phyloP scores from a whole-genome alignment of 2,888 invertebrate species.

The Calameuta filiformis region DNA sequence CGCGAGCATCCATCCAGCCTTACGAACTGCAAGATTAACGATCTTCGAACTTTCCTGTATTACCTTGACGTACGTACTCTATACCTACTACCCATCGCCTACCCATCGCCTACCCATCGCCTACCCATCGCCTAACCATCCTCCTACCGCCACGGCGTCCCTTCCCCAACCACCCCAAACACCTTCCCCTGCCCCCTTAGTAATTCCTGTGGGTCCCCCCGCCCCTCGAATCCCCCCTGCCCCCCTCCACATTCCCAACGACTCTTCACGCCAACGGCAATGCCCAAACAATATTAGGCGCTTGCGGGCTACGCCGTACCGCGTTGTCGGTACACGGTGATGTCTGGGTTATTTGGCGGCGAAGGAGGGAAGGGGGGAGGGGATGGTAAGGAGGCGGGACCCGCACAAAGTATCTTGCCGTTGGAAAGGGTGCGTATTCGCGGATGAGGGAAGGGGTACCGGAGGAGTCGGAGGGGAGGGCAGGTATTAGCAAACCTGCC shows the following conservation, averaged over 20 bases:
- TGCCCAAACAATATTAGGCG: conserved; percentile 1
- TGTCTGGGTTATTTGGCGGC: no score
- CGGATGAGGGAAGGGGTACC: conserved; percentile 22
- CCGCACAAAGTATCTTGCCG: no score
- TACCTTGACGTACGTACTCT: conserved; percentile 26
- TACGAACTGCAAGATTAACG: conserved; percentile 50
- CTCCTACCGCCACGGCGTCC: no score
- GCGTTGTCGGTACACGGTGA: no score
- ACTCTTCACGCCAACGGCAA: neutral
- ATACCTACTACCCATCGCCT: no score
- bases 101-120: no score
- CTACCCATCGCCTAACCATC: no score
- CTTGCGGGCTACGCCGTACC: neutral
- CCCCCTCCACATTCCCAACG: neutral
- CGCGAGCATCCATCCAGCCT: conserved; percentile 25
- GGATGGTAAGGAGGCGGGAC: no score
- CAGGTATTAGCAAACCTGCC: conserved; percentile 45
- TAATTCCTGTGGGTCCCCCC: neutral
- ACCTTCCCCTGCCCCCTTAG: neutral
- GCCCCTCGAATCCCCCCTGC: no score
- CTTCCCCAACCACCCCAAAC: no score
- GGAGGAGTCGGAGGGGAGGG: conserved; percentile 10
- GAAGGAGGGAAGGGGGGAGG: no score
- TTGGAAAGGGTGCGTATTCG: no score
- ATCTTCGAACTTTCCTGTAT: conserved; percentile 47